Evolutionary conservation across 2,888 invertebrate genomes (phyloP).

Genomic region (Tuberolachnus salignus): DNA sequence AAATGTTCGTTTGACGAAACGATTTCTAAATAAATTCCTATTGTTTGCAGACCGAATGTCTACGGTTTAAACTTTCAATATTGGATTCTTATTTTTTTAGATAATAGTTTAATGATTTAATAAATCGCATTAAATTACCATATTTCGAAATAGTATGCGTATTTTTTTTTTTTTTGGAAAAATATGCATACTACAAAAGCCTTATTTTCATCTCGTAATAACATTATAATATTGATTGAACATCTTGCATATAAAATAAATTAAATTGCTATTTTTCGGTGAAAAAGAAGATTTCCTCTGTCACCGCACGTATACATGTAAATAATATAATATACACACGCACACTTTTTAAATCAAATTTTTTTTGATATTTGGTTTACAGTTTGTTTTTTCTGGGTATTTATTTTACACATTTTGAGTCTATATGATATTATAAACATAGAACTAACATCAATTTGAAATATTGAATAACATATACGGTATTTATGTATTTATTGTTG

Average conservation of each 20-base stretch:
- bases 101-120: too few species aligned
- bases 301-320: not conserved
- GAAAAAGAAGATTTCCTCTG: slow-evolving; percentile 23
- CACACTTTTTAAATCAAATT: not conserved
- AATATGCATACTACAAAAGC: not conserved
- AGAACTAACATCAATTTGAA: not conserved
- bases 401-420: too few species aligned
- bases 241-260: not conserved
- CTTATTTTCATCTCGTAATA: not conserved
- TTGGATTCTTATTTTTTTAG: too few species aligned
- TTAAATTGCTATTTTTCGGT: not conserved
- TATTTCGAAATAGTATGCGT: too few species aligned
- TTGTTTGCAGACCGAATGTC: too few species aligned
- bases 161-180: too few species aligned
- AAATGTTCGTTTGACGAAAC: too few species aligned
- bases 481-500: too few species aligned
- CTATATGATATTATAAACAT: not conserved
- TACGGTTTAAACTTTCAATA: too few species aligned
- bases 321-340: not conserved
- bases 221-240: not conserved
- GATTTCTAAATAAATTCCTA: too few species aligned
- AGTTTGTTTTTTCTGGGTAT: not conserved
- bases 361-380: slow-evolving; percentile 4
- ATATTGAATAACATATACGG: too few species aligned
- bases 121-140: too few species aligned